phyloP scores from a whole-genome alignment of 2,113 vertebrate species.

The Sorex fumeus region DNA sequence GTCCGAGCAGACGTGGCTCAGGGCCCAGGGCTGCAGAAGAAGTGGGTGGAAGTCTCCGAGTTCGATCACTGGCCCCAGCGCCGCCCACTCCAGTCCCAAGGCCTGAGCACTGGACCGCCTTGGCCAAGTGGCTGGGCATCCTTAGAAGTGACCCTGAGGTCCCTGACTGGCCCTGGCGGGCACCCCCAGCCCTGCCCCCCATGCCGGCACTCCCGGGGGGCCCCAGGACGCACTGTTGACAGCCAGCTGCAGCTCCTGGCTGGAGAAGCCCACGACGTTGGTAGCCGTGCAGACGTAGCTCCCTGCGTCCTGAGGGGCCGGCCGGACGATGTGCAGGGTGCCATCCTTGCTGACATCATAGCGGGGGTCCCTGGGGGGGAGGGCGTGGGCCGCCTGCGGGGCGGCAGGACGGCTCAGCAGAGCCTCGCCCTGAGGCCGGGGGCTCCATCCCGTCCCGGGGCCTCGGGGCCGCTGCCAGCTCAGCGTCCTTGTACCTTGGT shows the following conservation, averaged over 20 bases:
- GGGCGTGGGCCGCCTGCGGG: conserved; percentile 88
- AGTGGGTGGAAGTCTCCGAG: background rate
- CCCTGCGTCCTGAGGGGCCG: conserved; percentile 88
- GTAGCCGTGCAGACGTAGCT: conserved; percentile 94
- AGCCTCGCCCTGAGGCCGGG: accelerated
- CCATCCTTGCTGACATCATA: conserved; percentile 87
- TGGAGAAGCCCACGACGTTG: conserved; percentile 92
- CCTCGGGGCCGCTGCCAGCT: accelerated
- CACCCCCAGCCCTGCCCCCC: too few species aligned
- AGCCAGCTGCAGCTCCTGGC: conserved; percentile 92
- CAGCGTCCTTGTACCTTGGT: conserved; percentile 90
- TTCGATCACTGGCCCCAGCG: background rate
- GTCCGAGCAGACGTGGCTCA: too few species aligned
- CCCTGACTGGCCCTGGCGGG: too few species aligned
- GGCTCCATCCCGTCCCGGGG: background rate
- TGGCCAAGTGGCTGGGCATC: too few species aligned
- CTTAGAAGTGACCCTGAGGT: too few species aligned
- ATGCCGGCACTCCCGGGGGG: too few species aligned
- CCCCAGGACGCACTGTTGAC: conserved; percentile 93
- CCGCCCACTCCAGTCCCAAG: too few species aligned
- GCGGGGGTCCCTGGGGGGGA: conserved; percentile 72
- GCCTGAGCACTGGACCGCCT: too few species aligned
- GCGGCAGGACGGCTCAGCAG: background rate
- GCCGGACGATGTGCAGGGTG: conserved; percentile 89
- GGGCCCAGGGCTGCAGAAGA: background rate